phyloP scores from a whole-genome alignment of 92 coral and sea anemone genomes.

The Bergia sp. region DNA sequence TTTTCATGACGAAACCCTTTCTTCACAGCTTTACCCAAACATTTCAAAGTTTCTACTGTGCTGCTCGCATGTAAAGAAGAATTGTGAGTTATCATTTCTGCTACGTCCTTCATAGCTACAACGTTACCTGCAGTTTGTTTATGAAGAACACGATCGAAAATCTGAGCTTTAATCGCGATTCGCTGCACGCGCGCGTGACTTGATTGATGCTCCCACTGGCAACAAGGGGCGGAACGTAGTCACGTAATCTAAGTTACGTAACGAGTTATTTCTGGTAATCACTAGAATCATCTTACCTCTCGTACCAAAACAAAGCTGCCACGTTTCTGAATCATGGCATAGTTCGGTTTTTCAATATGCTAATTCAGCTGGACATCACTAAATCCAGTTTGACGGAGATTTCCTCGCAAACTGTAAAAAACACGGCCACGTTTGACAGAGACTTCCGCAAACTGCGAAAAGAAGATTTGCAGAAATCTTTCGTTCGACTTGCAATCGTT shows the following conservation, averaged over 20 bases:
- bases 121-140: not conserved
- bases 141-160: not conserved
- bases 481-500: not conserved
- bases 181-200: conserved; percentile 8
- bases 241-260: not conserved
- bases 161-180: not conserved
- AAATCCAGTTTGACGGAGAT: too few species aligned
- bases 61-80: not conserved
- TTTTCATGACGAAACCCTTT: conserved; percentile 5
- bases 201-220: not conserved
- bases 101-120: not conserved
- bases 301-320: not conserved
- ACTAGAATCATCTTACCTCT: not conserved
- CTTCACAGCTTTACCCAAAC: not conserved
- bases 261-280: conserved; percentile 20
- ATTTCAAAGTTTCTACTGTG: conserved; percentile 9
- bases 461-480: not conserved
- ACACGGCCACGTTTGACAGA: not conserved
- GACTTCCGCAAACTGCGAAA: not conserved
- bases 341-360: not conserved
- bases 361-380: not conserved
- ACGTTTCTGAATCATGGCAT: not conserved
- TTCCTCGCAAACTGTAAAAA: too few species aligned
- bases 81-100: not conserved
- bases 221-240: not conserved